Evolutionary conservation across 2,888 invertebrate species (phyloP).

Genomic region (Ethmia dodecea): DNA sequence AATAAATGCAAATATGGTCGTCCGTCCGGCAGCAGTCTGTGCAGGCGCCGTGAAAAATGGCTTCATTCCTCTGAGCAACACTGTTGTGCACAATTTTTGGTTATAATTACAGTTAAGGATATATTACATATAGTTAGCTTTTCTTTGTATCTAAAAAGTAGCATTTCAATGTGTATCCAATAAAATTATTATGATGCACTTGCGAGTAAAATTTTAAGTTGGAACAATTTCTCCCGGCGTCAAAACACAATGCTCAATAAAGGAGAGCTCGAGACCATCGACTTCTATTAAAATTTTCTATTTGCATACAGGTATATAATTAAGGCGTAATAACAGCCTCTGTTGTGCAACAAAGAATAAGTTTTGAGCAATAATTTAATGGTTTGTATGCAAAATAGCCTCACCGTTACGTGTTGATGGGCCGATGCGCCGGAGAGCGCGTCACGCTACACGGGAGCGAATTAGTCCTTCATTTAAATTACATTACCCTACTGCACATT

Average conservation of each 20-base stretch:
- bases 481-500: slow-evolving; percentile 59
- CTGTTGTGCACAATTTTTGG: not conserved
- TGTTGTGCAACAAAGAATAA: slow-evolving; percentile 75
- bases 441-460: slow-evolving; percentile 70
- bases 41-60: slow-evolving; percentile 51
- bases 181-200: too few relatives aligned
- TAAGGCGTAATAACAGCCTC: slow-evolving; percentile 73
- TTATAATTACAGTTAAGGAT: not conserved
- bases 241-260: slow-evolving; percentile 54
- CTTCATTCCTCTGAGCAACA: slow-evolving; percentile 40
- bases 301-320: slow-evolving; percentile 73
- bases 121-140: too few relatives aligned
- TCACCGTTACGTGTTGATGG: slow-evolving; percentile 74
- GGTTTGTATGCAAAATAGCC: slow-evolving; percentile 76
- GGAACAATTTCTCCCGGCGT: too few relatives aligned
- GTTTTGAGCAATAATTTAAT: slow-evolving; percentile 77
- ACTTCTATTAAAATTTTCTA: slow-evolving; percentile 68
- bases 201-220: too few relatives aligned
- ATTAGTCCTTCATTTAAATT: slow-evolving; percentile 75
- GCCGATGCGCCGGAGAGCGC: slow-evolving; percentile 64
- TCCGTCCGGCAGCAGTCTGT: slow-evolving; percentile 27
- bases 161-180: too few relatives aligned
- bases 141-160: too few relatives aligned
- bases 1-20: slow-evolving; percentile 62
- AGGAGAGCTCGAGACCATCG: slow-evolving; percentile 51